A percentile compares a stretch with the other conserved stretches of the same genome.
phyloP scores from a whole-genome alignment of 2,888 invertebrate species.

The Pammene fasciana region DNA sequence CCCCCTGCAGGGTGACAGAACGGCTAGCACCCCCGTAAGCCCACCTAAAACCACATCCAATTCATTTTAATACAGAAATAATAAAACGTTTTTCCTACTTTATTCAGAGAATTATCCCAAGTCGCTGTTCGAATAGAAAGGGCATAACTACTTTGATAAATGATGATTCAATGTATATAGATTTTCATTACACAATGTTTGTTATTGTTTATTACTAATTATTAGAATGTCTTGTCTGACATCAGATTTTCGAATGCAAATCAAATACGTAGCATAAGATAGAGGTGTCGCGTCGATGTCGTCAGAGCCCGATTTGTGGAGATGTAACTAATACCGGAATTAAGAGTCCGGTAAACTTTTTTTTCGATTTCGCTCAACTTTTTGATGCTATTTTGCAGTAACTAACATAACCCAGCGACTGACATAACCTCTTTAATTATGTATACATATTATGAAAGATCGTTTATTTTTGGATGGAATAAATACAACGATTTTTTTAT shows the following conservation, averaged over 20 bases:
- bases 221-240: neutral
- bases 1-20: conserved; percentile 32
- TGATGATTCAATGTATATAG: neutral
- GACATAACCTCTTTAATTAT: no score
- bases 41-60: conserved; percentile 29
- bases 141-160: neutral
- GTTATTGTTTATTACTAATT: neutral
- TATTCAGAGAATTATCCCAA: neutral
- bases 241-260: neutral
- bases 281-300: no score
- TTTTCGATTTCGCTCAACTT: no score
- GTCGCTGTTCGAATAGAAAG: neutral
- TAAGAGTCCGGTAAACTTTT: no score
- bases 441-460: no score
- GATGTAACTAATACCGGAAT: no score
- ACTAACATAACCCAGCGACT: no score
- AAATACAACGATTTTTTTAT: no score
- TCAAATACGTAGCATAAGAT: no score
- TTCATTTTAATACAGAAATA: conserved; percentile 36
- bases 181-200: neutral
- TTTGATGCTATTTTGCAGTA: no score
- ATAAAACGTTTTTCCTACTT: conserved; percentile 6
- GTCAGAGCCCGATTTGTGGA: no score
- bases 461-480: no score
- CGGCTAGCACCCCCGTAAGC: conserved; percentile 19